Evolutionary conservation across 2,797 vertebrate species (phyloP).

Genomic region (Nannoperca obscura): DNA sequence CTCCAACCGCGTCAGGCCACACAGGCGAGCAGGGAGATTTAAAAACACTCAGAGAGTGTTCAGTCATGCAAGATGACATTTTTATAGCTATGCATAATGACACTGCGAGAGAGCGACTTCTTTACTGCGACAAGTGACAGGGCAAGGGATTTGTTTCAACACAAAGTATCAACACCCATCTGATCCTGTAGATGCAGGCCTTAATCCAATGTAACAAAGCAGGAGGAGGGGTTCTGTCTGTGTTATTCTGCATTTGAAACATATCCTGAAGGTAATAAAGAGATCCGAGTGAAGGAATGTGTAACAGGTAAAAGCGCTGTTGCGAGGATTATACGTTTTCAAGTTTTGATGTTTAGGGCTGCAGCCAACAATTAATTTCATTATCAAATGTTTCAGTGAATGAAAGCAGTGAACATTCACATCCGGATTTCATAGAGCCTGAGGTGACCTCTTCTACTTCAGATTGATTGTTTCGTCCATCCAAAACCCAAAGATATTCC

Average conservation of each 20-base stretch:
- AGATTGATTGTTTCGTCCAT: neutral
- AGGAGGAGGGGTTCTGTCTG: neutral
- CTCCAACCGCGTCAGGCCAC: conserved; percentile 41
- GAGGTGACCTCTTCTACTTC: neutral
- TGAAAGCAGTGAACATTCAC: neutral
- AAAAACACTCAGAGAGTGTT: conserved; percentile 41
- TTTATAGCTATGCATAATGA: conserved; percentile 74
- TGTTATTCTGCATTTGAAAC: conserved; percentile 13
- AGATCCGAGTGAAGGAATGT: neutral
- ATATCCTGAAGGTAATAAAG: neutral
- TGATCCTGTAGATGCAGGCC: conserved; percentile 27
- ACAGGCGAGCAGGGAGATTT: conserved; percentile 56
- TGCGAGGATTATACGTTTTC: neutral
- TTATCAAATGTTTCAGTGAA: neutral
- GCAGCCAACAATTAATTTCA: neutral
- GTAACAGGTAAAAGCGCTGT: neutral
- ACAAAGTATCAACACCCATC: conserved; percentile 44
- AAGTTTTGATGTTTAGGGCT: neutral
- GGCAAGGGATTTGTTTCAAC: conserved; percentile 60
- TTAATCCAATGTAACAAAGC: conserved; percentile 29
- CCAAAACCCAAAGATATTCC: neutral
- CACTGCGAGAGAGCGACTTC: conserved; percentile 48
- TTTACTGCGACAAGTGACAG: conserved; percentile 62
- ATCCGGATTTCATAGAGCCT: neutral
- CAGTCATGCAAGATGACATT: conserved; percentile 69